These are phyloP conservation scores for Oreochromis grahami DNA, from an alignment of 2,797 vertebrate species.

Conservation along the genomic window DNA sequence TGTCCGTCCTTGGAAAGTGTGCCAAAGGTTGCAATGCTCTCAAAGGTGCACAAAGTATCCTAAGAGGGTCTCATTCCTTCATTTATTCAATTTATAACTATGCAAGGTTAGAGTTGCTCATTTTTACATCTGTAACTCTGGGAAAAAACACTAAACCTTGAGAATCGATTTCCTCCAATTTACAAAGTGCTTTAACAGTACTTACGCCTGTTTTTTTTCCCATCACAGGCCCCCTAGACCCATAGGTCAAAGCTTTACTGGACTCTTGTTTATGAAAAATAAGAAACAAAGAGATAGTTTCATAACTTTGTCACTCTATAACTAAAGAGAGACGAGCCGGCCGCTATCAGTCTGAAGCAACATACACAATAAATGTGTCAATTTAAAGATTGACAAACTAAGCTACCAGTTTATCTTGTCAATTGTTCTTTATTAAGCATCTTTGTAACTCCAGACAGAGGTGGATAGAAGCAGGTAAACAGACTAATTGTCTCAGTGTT, in stretches of 20 bases:
- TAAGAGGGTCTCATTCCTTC: neutral
- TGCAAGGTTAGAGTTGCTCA: neutral
- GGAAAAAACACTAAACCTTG: neutral
- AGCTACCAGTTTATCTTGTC: neutral
- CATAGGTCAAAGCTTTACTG: neutral
- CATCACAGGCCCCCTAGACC: neutral
- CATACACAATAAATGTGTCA: neutral
- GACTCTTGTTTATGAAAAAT: neutral
- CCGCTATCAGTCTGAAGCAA: neutral
- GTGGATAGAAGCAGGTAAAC: neutral
- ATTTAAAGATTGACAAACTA: neutral
- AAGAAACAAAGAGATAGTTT: neutral
- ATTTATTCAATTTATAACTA: neutral
- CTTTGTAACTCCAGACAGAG: neutral
- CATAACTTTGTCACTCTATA: neutral
- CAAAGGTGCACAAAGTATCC: neutral
- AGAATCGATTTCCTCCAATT: neutral
- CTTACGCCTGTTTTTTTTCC: accelerated
- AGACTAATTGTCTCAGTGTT: neutral
- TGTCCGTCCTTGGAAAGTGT: neutral
- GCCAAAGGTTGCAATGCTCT: neutral
- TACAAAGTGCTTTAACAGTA: neutral
- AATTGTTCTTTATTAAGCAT: neutral
- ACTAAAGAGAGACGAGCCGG: neutral
- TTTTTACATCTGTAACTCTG: neutral